Evolutionary conservation across 2,888 invertebrate species (phyloP).

Genomic region (Polydrusus cervinus): DNA sequence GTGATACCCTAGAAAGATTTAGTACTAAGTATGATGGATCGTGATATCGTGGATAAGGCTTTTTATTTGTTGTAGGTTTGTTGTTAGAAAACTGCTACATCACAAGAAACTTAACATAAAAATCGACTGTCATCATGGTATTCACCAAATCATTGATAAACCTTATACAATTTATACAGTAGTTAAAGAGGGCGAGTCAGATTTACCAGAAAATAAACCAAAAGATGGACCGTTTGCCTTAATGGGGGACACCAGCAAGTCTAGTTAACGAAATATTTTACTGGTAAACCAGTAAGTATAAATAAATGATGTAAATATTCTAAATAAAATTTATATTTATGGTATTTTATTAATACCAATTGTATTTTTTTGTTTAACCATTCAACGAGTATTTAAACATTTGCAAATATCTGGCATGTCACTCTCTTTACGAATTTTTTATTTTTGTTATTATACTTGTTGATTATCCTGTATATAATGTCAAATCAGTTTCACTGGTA

Average conservation of each 20-base stretch:
- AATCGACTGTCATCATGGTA: conserved; percentile 74
- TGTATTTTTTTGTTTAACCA: not conserved
- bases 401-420: too few species aligned
- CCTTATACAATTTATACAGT: conserved; percentile 70
- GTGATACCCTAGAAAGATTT: too few species aligned
- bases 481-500: too few species aligned
- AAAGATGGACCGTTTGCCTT: conserved; percentile 14
- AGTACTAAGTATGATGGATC: too few species aligned
- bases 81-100: conserved; percentile 80
- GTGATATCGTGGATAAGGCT: too few species aligned
- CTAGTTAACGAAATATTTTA: conserved; percentile 5
- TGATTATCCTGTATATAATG: too few species aligned
- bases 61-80: conserved; percentile 69
- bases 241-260: conserved; percentile 14
- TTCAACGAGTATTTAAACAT: too few species aligned
- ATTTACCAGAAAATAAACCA: conserved; percentile 15
- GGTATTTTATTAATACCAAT: not conserved
- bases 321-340: not conserved
- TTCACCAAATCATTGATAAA: conserved; percentile 72
- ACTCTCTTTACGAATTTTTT: too few species aligned
- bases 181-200: conserved; percentile 53
- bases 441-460: too few species aligned
- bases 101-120: conserved; percentile 77
- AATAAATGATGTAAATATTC: conserved; percentile 13
- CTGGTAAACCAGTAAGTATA: not conserved